Evolutionary conservation across 2,113 vertebrate genomes (phyloP), one percentile per base, ranked within the genome.

Genomic region (Furnarius figulus): DNA sequence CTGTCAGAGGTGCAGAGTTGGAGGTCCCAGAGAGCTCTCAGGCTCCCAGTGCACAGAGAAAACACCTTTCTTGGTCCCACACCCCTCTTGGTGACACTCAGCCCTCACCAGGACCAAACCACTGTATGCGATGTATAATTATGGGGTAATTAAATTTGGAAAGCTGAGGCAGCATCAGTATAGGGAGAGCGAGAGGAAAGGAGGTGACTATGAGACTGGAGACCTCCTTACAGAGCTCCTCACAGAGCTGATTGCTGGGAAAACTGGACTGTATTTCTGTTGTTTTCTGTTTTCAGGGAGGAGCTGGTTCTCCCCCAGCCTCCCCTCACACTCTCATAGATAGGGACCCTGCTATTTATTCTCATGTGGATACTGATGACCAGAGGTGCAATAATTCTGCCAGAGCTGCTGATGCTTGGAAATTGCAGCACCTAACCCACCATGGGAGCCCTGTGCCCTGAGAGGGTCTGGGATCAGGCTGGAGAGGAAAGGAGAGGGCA

Each of bases 71-170:
- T 19, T 55, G 67, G 56, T 59, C 53, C 71, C 50, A 59, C 8
- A 40, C 25, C 20, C 68, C 84, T 68, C 58, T 73, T 25, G 72
- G 56, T 90, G 91, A 74, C 59, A 53, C 59, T 66, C 66, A 78
- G 67, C 44, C 52, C 52, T 85, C 66, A 56, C 74, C 76, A 65
- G 77, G 88, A 77, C 44, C 62, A 58, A 68, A 40, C 6, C 73
- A 58, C 33, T 27, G 31, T 33, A 52, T 1, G 4, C 50, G 82
- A 72, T 44, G 52, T 28, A 10, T 90, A 95, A 95, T 92, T 87
- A 75, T n/a, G 58, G 37, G 52, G 67, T 87, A 94, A 96, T 97
- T 94, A 96, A 92, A 90, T 95, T 81, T 92, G 80, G 91, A 93
- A 86, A n/a, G 66, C 82, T 2, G 12, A 80, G 44, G 91, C 65